A percentile compares a stretch with the other conserved stretches of the same genome.
phyloP scores from a whole-genome alignment of 1,140 invertebrate species.

The Goniozus legneri region DNA sequence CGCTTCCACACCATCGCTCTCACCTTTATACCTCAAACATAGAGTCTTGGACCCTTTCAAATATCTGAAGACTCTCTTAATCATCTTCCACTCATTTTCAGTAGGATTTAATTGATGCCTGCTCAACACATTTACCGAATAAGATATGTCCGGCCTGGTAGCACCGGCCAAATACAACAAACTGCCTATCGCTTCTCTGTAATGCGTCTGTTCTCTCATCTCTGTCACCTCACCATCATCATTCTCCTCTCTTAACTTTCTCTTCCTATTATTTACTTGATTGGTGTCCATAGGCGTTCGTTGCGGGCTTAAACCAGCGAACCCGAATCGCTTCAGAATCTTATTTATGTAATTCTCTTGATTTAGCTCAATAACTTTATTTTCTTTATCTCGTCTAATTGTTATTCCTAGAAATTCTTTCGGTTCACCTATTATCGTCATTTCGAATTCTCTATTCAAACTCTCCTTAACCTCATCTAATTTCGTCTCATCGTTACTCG shows the following conservation, averaged over 20 bases:
- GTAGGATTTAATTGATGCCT: conserved; percentile 7
- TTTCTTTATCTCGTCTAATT: background rate
- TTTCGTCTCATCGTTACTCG: background rate
- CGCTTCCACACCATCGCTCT: background rate
- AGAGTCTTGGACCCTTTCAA: background rate
- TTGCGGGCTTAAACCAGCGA: background rate
- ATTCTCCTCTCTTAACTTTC: background rate
- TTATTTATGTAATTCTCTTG: background rate
- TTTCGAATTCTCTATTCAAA: background rate
- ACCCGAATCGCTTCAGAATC: background rate
- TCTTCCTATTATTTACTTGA: background rate
- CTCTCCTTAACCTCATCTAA: background rate
- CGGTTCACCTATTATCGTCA: background rate
- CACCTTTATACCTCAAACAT: background rate
- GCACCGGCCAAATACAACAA: conserved; percentile 3
- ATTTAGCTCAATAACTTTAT: background rate
- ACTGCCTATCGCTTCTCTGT: background rate
- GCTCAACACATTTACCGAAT: conserved; percentile 5
- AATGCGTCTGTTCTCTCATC: background rate
- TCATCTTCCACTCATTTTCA: background rate
- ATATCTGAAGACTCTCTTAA: conserved; percentile 1
- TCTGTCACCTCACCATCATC: background rate
- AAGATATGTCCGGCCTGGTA: conserved; percentile 3
- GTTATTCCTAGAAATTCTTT: background rate
- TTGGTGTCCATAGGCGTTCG: background rate